Evolutionary conservation across 2,888 invertebrate species (phyloP).

Genomic region (Apotomis capreana): DNA sequence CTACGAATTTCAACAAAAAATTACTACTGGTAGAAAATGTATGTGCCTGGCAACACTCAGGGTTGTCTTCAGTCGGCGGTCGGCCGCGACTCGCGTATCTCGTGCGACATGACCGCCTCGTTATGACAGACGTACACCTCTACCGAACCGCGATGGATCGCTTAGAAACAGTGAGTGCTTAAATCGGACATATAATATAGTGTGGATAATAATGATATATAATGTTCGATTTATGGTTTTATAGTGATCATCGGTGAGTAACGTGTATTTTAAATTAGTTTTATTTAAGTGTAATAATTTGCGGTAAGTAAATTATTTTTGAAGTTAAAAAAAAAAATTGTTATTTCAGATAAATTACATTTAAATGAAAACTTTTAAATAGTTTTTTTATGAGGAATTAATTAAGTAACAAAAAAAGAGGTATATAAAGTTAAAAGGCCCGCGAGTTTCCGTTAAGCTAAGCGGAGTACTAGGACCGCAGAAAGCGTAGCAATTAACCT

Average conservation of each 20-base stretch:
- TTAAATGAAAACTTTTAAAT: neutral
- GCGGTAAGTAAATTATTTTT: constrained; percentile 20
- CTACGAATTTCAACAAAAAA: neutral
- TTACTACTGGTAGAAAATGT: constrained; percentile 47
- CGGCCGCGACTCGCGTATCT: constrained; percentile 63
- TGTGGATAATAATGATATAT: constrained; percentile 60
- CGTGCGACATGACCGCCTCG: constrained; percentile 63
- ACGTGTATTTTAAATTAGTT: constrained; percentile 28
- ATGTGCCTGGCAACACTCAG: constrained; percentile 56
- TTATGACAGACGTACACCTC: constrained; percentile 52
- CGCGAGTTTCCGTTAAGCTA: constrained; percentile 48
- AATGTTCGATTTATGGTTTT: constrained; percentile 74
- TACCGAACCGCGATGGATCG: constrained; percentile 59
- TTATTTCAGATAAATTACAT: neutral
- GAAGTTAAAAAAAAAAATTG: neutral
- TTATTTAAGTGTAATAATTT: constrained; percentile 4
- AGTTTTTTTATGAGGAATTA: neutral
- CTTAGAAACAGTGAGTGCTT: constrained; percentile 69
- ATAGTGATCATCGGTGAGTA: constrained; percentile 81
- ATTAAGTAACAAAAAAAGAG: neutral
- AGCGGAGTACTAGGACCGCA: constrained; percentile 49
- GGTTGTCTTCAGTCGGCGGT: constrained; percentile 69
- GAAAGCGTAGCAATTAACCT: constrained; percentile 73
- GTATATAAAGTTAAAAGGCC: neutral
- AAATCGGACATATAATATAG: constrained; percentile 49